Evolutionary conservation across 2,888 invertebrate species (phyloP), one percentile per base, ranked within the genome.

Genomic region (Euspilapteryx auroguttella): DNA sequence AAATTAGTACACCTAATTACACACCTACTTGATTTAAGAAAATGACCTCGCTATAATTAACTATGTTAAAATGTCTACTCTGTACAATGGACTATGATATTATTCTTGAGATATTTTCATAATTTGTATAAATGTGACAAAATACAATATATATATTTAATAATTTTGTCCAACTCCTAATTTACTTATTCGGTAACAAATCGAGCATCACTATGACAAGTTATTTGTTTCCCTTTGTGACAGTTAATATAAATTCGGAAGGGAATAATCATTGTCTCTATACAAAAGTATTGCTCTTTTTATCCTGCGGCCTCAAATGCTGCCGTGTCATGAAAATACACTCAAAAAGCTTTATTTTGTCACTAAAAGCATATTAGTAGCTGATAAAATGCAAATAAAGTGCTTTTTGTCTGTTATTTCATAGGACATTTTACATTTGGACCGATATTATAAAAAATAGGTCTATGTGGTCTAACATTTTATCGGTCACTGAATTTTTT

Each of bases 51-150:
- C 61, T 68, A 68, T 53, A 55, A 46, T 42, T 21, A 14, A 29
- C 21, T 25, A 61, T 69, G 69, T 61, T 59, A 63, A 69, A n/a
- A 56, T 55, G 49, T 47, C 64, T 71, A 68, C 47, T 52, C 68
- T 69, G 65, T 75, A 75, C 71, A 71, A 62, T 62, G 71, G 68
- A 68, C 68, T 69, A 71, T 65, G 65, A 66, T 68, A 32, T 29
- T 61, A 63, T 51, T 52, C 59, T 63, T 66, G 66, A 71, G 68
- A 71, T 68, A 71, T 64, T 61, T 55, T 58, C 17, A 56, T 24
- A 55, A 55, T 64, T 69, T 54, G 68, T 75, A 73, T 71, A 75
- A 71, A 75, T 57, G 58, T 73, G 73, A 66, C 59, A 73, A 75
- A 73, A 75, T 73, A 75, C 68, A 66, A 24, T 68, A 7, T 22